A percentile compares a stretch with the other conserved stretches of the same genome.
phyloP scores from a whole-genome alignment of 2,888 invertebrate genomes.

The Mimumesa dahlbomi region DNA sequence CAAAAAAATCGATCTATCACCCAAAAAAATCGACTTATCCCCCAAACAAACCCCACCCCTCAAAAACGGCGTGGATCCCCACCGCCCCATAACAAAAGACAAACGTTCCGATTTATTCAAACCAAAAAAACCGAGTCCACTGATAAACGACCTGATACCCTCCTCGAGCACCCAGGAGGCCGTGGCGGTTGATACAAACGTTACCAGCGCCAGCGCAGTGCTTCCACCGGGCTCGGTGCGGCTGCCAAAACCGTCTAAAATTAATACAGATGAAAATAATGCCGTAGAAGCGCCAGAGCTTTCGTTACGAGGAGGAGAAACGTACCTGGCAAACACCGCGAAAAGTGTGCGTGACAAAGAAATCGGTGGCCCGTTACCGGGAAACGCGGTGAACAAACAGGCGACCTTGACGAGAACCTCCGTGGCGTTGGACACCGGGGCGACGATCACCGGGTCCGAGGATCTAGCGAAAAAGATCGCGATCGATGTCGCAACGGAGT shows the following conservation, averaged over 20 bases:
- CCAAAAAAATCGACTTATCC: no score
- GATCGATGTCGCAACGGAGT: not conserved
- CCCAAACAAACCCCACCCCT: no score
- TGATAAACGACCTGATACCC: no score
- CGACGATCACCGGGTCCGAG: not conserved
- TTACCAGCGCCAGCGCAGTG: constrained; percentile 43
- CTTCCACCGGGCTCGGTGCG: constrained; percentile 25
- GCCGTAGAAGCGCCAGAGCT: constrained; percentile 67
- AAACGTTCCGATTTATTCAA: no score
- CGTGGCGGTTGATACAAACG: constrained; percentile 20
- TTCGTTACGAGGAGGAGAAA: constrained; percentile 52
- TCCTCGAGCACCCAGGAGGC: no score
- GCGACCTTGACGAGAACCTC: constrained; percentile 39
- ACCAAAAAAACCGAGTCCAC: no score
- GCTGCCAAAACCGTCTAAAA: constrained; percentile 71
- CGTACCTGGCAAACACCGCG: constrained; percentile 50
- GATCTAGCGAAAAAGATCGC: not conserved
- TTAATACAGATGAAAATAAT: constrained; percentile 69
- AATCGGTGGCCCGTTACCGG: constrained; percentile 40
- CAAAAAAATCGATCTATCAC: no score
- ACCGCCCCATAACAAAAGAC: no score
- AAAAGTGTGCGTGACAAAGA: constrained; percentile 38
- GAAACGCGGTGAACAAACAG: constrained; percentile 43
- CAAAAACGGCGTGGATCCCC: no score
- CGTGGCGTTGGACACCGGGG: not conserved